Evolutionary conservation across 2,888 invertebrate species (phyloP), one percentile per base, ranked within the genome.

Genomic region (Stenichneumon culpator): DNA sequence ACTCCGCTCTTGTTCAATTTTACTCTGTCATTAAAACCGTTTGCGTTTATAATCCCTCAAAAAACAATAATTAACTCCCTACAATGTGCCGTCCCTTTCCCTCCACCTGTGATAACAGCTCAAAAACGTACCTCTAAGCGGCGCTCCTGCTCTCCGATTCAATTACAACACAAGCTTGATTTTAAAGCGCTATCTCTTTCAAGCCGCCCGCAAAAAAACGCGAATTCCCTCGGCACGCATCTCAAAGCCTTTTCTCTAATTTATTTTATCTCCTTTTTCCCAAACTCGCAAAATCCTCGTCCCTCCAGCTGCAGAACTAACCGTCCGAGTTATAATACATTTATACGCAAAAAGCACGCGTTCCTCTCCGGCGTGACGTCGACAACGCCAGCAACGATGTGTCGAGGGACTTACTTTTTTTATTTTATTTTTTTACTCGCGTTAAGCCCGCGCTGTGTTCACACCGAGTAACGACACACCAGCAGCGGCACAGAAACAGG

Each of bases 381-480:
- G 25, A 39, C 28, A 73, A 39, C 72, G 65, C 44, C 16, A 39
- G 79, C 50, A 28, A 19, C 82, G 50, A 78, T 44, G 72, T 57
- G 57, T 60, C 60, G n/a, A 60, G 68, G 39, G 54, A 44, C 32
- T 82, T 57, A 47, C 7, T 78, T 36, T 77, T 67, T 54, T 68
- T 0, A 4, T 16, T 16, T 82, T 36, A n/a, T 78, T 67, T 54
- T 68, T 28, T 36, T 65, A 19, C 60, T 60, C 50, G 60, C 25
- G 44, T 74, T 74, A 44, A 63, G 63, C 50, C 50, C 74, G 60
- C 19, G 47, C 60, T 28, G 47, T 68, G 80, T 74, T 57, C 68
- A 69, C 68, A 69, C 65, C 74, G 22, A 44, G 63, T 50, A 81
- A 77, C 75, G 52, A 74, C 63, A 52, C 36, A 63, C 44, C 39